These are phyloP conservation scores for Chanos chanos DNA, from an alignment of 2,797 vertebrate species.

Conservation along the genomic window DNA sequence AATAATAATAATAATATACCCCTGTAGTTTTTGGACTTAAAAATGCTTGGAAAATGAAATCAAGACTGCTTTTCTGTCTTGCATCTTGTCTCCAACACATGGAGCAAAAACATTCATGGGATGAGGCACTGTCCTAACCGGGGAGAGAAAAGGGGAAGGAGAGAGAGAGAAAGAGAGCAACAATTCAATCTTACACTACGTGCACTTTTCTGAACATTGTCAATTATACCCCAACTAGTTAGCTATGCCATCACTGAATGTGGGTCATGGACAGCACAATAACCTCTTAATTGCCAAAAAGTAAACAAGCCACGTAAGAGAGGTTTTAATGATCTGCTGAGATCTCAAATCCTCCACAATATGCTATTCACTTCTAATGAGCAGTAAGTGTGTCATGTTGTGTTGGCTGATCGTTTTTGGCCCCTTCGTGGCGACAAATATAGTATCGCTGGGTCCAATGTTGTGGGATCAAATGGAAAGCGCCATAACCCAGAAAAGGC, in stretches of 20 bases:
- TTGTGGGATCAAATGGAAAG: conserved; percentile 52
- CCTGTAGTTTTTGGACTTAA: too few relatives aligned
- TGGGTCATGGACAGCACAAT: conserved; percentile 72
- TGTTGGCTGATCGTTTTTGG: conserved; percentile 66
- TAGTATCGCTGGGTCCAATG: conserved; percentile 62
- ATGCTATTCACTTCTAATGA: conserved; percentile 79
- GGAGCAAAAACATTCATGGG: too few relatives aligned
- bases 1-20: too few relatives aligned
- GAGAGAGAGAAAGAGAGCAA: neutral
- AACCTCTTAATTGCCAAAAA: conserved; percentile 74
- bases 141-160: neutral
- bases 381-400: conserved; percentile 76
- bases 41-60: too few relatives aligned
- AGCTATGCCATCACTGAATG: conserved; percentile 69
- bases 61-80: too few relatives aligned
- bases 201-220: conserved; percentile 67
- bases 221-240: conserved; percentile 67
- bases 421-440: conserved; percentile 65
- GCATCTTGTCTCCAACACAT: too few relatives aligned
- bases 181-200: conserved; percentile 49
- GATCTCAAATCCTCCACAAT: conserved; percentile 70
- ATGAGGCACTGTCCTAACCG: too few relatives aligned
- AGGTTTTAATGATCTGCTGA: conserved; percentile 73
- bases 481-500: conserved; percentile 61
- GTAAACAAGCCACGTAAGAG: conserved; percentile 70